Evolutionary conservation across 2,797 vertebrate species (phyloP), one percentile per base, ranked within the genome.

Genomic region (Cryptoprocta ferox): DNA sequence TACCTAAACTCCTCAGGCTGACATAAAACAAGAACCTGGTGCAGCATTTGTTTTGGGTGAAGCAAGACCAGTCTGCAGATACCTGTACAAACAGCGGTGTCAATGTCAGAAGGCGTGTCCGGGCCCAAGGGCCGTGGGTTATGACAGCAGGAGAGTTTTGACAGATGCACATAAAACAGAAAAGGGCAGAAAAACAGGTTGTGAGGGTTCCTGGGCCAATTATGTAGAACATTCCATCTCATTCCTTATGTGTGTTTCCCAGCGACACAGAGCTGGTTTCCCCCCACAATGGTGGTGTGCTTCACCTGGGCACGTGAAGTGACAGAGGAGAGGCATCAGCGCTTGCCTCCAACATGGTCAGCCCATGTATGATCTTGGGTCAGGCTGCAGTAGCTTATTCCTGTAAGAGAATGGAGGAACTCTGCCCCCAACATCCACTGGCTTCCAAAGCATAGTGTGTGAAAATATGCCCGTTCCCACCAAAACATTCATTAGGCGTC

Each of bases 171-270:
- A 39, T 79, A 76, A 97, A 97, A 89, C 37, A 95, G 66, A 68
- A 39, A 86, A 56, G 45, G 90, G 88, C 88, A 85, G 96, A 91
- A 91, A 91, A 95, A 89, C 96, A 95, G 89, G 95, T 83, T 97
- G 73, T 56, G 91, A 83, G 94, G 94, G 61, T 80, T 79, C 73
- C 48, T 4, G 28, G 32, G 70, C 79, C 91, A 83, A n/a, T 87
- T 50, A 90, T 79, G 35, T 14, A 37, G 84, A 80, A 21, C 1
- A 5, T 71, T 75, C 73, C 80, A 37, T 61, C 82, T 96, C 28
- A 7, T 79, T 73, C 45, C 35, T 45, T 68, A 10, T 70, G 78
- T 76, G 65, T 39, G 61, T 97, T 97, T 91, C 95, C 88, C 85
- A 80, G 78, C 53, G 68, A 63, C 35, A 1, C 2, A 59, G 87